Evolutionary conservation across 2,888 invertebrate species (phyloP).

Genomic region (Micoletzkya japonica): DNA sequence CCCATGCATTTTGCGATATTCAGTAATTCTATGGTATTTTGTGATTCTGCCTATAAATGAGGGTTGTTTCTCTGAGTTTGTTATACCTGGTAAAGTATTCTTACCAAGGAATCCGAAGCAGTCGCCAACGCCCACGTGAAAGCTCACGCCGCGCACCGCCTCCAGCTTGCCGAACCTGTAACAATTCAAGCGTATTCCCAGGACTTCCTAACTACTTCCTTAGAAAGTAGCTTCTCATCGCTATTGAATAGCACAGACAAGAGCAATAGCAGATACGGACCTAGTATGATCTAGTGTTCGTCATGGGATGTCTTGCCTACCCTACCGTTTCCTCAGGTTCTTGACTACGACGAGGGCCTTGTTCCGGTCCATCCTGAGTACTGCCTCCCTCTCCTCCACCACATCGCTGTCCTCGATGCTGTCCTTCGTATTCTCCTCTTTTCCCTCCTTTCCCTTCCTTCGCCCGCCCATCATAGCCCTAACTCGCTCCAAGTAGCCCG

Average conservation of each 20-base stretch:
- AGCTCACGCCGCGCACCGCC: constrained; percentile 40
- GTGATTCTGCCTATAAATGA: background rate
- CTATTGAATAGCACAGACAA: no score
- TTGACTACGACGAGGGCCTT: constrained; percentile 31
- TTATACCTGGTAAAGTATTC: no score
- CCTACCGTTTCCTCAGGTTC: constrained; percentile 30
- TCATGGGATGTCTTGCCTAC: background rate
- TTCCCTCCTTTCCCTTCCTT: background rate
- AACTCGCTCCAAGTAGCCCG: constrained; percentile 29
- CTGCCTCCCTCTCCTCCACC: constrained; percentile 30
- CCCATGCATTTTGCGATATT: background rate
- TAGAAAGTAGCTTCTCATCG: no score
- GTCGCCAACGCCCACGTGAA: constrained; percentile 34
- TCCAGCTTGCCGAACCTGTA: constrained; percentile 37
- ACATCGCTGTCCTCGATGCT: constrained; percentile 39
- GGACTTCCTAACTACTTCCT: background rate
- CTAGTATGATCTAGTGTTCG: no score
- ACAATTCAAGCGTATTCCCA: background rate
- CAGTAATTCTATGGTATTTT: background rate
- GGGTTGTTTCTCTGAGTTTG: no score
- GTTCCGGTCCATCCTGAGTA: constrained; percentile 4
- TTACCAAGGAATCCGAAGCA: constrained; percentile 42
- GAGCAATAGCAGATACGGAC: no score
- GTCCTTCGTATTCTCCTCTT: background rate
- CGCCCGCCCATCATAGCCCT: background rate